These are phyloP conservation scores for Dolomedes plantarius DNA, from an alignment of 2,888 invertebrate species.

Conservation along the genomic window DNA sequence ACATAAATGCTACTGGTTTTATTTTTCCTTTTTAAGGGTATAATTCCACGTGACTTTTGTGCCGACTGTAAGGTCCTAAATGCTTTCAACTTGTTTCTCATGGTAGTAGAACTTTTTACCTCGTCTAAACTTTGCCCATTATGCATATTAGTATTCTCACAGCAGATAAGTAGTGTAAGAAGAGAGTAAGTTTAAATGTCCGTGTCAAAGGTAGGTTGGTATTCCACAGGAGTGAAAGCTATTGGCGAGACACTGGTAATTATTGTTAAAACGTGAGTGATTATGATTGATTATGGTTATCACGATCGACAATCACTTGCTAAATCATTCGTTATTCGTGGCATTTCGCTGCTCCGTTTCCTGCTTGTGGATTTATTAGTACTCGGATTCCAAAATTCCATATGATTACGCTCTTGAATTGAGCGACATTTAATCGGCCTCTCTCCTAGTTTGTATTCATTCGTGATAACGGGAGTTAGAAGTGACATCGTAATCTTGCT, in stretches of 20 bases:
- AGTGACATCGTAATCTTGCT: neutral
- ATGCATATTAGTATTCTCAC: constrained; percentile 16
- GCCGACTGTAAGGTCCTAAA: too few relatives aligned
- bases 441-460: constrained; percentile 4
- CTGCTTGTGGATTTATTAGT: neutral
- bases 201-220: constrained; percentile 26
- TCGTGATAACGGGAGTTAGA: neutral
- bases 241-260: neutral
- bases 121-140: too few relatives aligned
- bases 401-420: neutral
- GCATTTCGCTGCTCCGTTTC: constrained; percentile 18
- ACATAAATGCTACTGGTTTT: too few relatives aligned
- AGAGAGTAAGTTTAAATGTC: neutral
- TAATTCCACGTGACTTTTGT: too few relatives aligned
- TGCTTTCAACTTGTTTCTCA: too few relatives aligned
- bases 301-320: constrained; percentile 4
- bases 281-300: constrained; percentile 22
- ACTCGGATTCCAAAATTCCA: neutral
- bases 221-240: constrained; percentile 9
- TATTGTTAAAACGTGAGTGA: constrained; percentile 21
- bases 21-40: too few relatives aligned
- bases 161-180: neutral
- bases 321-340: constrained; percentile 24
- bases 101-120: too few relatives aligned
- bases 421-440: neutral